Percentiles rank a stretch among this genome's conserved stretches.
These are phyloP conservation scores for Sebastes hopkinsi DNA, from an alignment of 2,797 vertebrate genomes.

Conservation along the genomic window DNA sequence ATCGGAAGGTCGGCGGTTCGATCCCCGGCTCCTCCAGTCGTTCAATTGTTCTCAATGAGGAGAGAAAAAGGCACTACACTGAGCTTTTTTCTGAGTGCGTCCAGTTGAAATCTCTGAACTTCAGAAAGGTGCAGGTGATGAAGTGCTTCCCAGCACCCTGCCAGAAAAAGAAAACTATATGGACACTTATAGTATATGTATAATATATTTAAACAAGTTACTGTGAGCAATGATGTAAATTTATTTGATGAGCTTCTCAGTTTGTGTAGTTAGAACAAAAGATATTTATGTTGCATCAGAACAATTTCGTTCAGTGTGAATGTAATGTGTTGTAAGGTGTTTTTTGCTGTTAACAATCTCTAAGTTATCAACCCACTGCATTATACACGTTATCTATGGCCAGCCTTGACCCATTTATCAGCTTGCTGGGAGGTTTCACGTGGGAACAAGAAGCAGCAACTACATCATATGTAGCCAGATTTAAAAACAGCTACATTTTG, in stretches of 20 bases:
- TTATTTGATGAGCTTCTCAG: not conserved
- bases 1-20: too few relatives aligned
- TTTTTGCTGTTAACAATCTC: not conserved
- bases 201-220: not conserved
- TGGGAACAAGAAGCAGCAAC: not conserved
- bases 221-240: not conserved
- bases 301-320: not conserved
- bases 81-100: not conserved
- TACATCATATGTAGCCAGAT: not conserved
- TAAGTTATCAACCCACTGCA: not conserved
- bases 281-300: not conserved
- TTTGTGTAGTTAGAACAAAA: not conserved
- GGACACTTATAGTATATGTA: not conserved
- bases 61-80: not conserved
- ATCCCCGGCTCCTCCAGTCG: too few relatives aligned
- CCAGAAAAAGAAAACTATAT: not conserved
- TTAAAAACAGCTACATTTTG: not conserved
- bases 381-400: not conserved
- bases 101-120: too few relatives aligned
- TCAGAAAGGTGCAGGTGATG: too few relatives aligned
- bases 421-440: not conserved
- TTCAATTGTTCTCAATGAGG: not conserved
- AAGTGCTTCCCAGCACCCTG: not conserved
- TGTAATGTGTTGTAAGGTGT: not conserved
- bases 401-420: constrained; percentile 41